phyloP scores from a whole-genome alignment of 2,797 vertebrate species.

The Moxostoma hubbsi region DNA sequence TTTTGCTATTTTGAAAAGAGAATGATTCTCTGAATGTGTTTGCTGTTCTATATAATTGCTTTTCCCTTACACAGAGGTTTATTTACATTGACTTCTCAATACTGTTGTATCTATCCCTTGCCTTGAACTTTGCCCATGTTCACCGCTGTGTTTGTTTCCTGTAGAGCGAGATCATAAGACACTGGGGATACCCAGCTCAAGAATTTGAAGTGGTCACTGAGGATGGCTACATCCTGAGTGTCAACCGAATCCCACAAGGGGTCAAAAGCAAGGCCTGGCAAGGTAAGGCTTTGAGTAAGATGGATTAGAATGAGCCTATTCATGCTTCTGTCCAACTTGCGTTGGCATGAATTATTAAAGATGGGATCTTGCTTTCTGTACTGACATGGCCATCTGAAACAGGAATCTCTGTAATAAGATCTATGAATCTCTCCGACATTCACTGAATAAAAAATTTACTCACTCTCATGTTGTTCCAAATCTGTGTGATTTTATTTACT shows the following conservation, averaged over 20 bases:
- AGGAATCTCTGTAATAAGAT: not conserved
- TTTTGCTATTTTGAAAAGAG: not conserved
- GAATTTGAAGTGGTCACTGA: constrained; percentile 87
- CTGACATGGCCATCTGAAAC: not conserved
- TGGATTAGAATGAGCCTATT: constrained; percentile 15
- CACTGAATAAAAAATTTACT: not conserved
- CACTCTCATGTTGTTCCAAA: too few species aligned
- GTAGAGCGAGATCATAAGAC: constrained; percentile 85
- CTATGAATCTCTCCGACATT: not conserved
- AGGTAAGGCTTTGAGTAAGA: constrained; percentile 49
- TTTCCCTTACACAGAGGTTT: not conserved
- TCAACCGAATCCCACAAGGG: constrained; percentile 91
- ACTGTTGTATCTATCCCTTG: not conserved
- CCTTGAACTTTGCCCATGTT: constrained; percentile 41
- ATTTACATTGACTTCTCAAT: constrained; percentile 7
- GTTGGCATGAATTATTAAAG: constrained; percentile 24
- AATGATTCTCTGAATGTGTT: too few species aligned
- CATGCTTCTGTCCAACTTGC: not conserved
- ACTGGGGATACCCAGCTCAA: constrained; percentile 87
- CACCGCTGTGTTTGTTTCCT: constrained; percentile 49
- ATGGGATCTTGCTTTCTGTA: not conserved
- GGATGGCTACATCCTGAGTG: constrained; percentile 87
- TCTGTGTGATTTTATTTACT: too few species aligned
- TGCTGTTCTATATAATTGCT: not conserved
- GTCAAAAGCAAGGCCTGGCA: constrained; percentile 61